phyloP scores from a whole-genome alignment of 2,888 invertebrate species.

The Capitulum mitella region DNA sequence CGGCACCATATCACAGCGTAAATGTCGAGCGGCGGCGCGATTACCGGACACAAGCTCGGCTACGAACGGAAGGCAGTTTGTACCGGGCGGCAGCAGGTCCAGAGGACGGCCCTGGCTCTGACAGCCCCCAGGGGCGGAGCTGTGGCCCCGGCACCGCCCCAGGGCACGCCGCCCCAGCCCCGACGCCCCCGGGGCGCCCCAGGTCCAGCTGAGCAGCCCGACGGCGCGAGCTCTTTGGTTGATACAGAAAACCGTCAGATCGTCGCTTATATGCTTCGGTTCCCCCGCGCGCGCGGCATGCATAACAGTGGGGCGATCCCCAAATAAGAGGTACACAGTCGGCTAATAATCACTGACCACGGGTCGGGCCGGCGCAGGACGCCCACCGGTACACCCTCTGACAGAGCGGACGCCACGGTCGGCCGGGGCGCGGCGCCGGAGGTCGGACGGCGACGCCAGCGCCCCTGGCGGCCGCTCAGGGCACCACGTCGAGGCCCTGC shows the following conservation, averaged over 20 bases:
- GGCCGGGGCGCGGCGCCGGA: no score
- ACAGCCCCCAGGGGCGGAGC: not conserved
- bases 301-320: no score
- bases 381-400: not conserved
- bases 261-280: not conserved
- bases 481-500: not conserved
- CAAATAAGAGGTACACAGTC: not conserved
- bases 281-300: not conserved
- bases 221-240: not conserved
- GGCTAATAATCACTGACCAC: not conserved
- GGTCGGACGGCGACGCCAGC: not conserved
- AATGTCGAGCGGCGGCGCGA: not conserved
- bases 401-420: not conserved
- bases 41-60: not conserved
- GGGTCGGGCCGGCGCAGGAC: not conserved
- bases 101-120: not conserved
- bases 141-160: not conserved
- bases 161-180: not conserved
- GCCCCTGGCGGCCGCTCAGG: not conserved
- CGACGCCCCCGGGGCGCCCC: not conserved
- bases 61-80: not conserved
- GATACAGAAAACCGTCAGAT: not conserved
- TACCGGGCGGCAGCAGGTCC: not conserved
- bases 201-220: not conserved
- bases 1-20: constrained; percentile 1